Conservation (phyloP, 2,888 invertebrate species). For the Hydrotaea cyrtoneurina region DNA sequence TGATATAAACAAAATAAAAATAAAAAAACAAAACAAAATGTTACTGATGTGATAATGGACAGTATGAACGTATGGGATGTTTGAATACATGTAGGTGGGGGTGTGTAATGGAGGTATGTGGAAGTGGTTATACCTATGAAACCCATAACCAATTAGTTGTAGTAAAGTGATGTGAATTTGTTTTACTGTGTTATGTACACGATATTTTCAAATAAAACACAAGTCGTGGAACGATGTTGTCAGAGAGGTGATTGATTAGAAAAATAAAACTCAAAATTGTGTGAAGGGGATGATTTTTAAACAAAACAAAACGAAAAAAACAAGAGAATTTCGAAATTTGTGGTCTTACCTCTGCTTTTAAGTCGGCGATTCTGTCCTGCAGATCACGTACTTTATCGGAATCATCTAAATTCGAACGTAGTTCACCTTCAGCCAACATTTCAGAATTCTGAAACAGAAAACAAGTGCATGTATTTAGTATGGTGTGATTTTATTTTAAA, state of each 20-base stretch:
- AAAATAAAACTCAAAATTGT: constrained; percentile 59
- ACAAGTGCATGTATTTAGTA: too few relatives aligned
- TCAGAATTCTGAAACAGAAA: constrained; percentile 90
- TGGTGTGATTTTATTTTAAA: too few relatives aligned
- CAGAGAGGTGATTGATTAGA: constrained; percentile 44
- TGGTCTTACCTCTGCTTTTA: constrained; percentile 93
- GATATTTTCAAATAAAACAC: constrained; percentile 16
- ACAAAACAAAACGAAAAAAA: constrained; percentile 24
- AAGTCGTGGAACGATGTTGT: constrained; percentile 11
- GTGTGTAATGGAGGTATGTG: neutral
- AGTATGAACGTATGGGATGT: neutral
- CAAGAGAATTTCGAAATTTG: constrained; percentile 13
- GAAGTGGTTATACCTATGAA: neutral
- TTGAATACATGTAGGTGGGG: neutral
- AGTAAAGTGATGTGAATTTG: constrained; percentile 50
- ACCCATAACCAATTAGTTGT: constrained; percentile 61
- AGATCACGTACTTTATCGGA: constrained; percentile 93
- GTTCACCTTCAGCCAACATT: constrained; percentile 94
- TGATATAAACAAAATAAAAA: constrained; percentile 38
- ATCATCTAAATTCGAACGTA: constrained; percentile 92
- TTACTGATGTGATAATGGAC: too few relatives aligned
- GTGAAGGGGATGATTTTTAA: constrained; percentile 49
- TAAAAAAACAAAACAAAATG: neutral
- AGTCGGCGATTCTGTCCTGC: constrained; percentile 95
- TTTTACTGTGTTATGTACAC: constrained; percentile 53